A percentile compares a stretch with the other conserved stretches of the same genome.
phyloP scores from a whole-genome alignment of 2,888 invertebrate species.

The Ischnura elegans region DNA sequence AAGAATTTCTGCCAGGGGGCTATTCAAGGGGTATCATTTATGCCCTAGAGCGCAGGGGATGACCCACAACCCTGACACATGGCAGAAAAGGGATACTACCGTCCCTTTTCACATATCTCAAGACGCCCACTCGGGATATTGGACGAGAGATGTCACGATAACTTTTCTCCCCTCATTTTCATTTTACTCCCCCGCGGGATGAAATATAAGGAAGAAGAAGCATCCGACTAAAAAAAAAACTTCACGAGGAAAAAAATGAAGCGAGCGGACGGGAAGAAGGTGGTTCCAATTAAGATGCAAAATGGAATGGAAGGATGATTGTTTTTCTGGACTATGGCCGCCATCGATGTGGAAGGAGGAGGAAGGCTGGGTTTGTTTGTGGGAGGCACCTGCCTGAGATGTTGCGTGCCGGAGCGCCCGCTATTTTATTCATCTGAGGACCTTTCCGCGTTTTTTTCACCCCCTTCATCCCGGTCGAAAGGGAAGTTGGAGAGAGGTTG shows the following conservation, averaged over 20 bases:
- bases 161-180: background rate
- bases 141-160: background rate
- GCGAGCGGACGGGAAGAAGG: background rate
- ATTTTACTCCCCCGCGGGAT: background rate
- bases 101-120: background rate
- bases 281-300: conserved; percentile 34
- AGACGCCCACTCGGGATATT: background rate
- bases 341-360: background rate
- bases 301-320: background rate
- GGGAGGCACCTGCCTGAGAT: conserved; percentile 10
- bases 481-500: background rate
- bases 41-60: background rate
- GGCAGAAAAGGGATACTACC: background rate
- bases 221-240: background rate
- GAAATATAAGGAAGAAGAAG: background rate
- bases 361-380: background rate
- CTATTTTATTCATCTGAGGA: background rate
- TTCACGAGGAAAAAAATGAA: background rate
- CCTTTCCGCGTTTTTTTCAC: background rate
- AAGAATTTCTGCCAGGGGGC: background rate
- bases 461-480: background rate
- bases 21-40: too few species aligned
- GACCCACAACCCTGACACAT: background rate
- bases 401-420: background rate
- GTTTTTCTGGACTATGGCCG: background rate